Evolutionary conservation across 92 coral and sea anemone species (phyloP).

Genomic region (Bergia sp.): DNA sequence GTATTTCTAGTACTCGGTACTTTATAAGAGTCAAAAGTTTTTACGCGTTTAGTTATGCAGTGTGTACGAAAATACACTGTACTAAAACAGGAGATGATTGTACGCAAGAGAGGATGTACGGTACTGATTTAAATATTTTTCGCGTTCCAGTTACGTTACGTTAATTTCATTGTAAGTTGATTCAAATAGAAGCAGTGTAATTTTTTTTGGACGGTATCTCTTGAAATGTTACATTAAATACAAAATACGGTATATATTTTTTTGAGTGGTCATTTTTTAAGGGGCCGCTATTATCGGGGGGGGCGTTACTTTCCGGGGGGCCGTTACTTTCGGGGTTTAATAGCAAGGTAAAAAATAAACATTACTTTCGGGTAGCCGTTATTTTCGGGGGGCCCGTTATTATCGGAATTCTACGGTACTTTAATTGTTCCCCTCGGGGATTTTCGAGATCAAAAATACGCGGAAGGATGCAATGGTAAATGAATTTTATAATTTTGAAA

Average conservation of each 20-base stretch:
- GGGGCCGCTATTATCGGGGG: conserved; percentile 10
- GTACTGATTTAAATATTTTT: neutral
- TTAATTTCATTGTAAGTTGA: neutral
- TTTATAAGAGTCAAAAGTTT: conserved; percentile 10
- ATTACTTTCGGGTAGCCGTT: too few species aligned
- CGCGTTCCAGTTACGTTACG: conserved; percentile 5
- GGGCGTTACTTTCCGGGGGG: too few species aligned
- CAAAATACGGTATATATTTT: neutral
- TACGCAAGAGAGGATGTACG: conserved; percentile 7
- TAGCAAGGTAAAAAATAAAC: too few species aligned
- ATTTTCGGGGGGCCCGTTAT: neutral
- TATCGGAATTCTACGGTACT: neutral
- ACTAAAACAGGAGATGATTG: conserved; percentile 10
- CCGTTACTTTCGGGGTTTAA: too few species aligned
- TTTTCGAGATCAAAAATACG: neutral
- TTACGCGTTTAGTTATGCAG: neutral
- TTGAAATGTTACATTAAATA: too few species aligned
- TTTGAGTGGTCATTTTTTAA: neutral
- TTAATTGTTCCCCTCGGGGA: too few species aligned
- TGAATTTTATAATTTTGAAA: too few species aligned
- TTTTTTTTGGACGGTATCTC: too few species aligned
- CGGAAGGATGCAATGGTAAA: too few species aligned
- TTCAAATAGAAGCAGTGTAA: conserved; percentile 9
- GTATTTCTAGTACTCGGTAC: too few species aligned
- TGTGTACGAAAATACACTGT: neutral